Evolutionary conservation across 2,113 vertebrate species (phyloP), one percentile per base, ranked within the genome.

Genomic region (Vulpes ferrilata): DNA sequence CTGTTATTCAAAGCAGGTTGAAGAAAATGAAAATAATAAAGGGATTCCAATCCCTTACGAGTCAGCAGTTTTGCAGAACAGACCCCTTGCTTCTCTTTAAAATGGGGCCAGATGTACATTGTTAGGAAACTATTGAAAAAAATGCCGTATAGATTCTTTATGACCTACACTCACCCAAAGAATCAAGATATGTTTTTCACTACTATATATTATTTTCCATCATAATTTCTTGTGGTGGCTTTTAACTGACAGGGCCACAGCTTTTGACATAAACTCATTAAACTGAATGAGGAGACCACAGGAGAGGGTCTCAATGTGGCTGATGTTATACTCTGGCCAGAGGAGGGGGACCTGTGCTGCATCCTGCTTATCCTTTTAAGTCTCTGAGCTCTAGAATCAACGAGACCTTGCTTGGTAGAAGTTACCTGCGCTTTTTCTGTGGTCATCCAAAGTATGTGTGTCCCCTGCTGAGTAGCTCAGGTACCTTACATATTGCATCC

Each of bases 251-350:
- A 71, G 88, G 55, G 35, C 10, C 3, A 38, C 8, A 74, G 32
- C 2, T 84, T 95, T 92, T 93, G 60, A 76, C 59, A 84, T 23
- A 87, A 62, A 48, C 25, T 91, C 88, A 95, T 73, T 71, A 69
- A 80, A 69, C 88, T 74, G 84, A 84, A 90, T 38, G 73, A 81
- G 79, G 30, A 51, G 38, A 55, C 10, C 38, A 16, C 2, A 62
- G 69, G 62, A 95, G 43, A 80, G n/a, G 7, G 27, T 10, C 22
- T 55, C 7, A 12, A 4, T 0, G 1, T 73, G 71, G 51, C 30
- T 20, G 25, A 51, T 48, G 22, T 62, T 32, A 16, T 53, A 4
- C 1, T 32, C 19, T 5, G 7, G 51, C n/a, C 62, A 55, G 10
- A 25, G n/a, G 48, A 91, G 25, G 22, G 25, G 7, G 59, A 38